Evolutionary conservation across 2,797 vertebrate species (phyloP), one percentile per base, ranked within the genome.

Genomic region (Pipistrellus nathusii): DNA sequence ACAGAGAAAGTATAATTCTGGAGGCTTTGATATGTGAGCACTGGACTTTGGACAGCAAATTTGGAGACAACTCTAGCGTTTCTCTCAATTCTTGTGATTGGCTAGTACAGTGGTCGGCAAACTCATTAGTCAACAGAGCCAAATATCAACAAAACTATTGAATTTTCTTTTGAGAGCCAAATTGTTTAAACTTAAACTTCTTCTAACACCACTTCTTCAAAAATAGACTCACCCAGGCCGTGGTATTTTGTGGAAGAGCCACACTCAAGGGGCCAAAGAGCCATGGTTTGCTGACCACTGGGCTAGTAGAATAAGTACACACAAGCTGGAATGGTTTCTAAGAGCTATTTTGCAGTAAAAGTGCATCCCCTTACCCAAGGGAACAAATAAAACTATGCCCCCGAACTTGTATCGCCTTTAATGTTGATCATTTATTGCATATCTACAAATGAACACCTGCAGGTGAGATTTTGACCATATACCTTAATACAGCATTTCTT

Each of bases 351-450:
- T 57, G 9, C 0, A 64, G 72, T 13, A 46, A 75, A 57, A 18
- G 9, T 14, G 1, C 2, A 15, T 27, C 72, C 21, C 6, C 7
- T 59, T 66, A 69, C 1, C 27, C 20, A 35, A 46, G 13, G 27
- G n/a, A 64, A 69, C 15, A 80, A 14, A 14, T 55, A 23, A 32
- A 35, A 21, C 0, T 90, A 53, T 55, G n/a, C 0, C 7, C 14
- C 23, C 8, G 41, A 62, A 69, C 44, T 6, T 55, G 1, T 77
- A 55, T 35, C 62, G 35, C 72, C 32, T 80, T 68, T 10, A 62
- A 53, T 77, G 75, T 88, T 76, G 86, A 89, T 76, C 15, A 66
- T 85, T 68, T 62, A 68, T 91, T 83, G 17, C 14, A 51, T 5
- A 72, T 7, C 41, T 20, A 85, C 12, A 35, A 71, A 46, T 4